These are phyloP conservation scores for Ecdyonurus torrentis DNA, from an alignment of 2,888 invertebrate genomes.

Conservation along the genomic window DNA sequence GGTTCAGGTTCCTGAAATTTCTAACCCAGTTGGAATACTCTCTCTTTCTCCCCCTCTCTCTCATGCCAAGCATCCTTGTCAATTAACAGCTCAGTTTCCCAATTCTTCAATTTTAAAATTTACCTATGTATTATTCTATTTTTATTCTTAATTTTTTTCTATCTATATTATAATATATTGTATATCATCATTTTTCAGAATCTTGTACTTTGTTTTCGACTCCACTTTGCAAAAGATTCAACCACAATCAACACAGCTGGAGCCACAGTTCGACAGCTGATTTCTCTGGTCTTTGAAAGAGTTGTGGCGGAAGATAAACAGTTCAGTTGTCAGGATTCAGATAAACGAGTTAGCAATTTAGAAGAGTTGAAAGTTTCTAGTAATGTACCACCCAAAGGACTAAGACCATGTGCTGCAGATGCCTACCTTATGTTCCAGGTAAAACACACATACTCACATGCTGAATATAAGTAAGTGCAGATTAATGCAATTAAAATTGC, in stretches of 20 bases:
- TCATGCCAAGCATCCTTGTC: too few species aligned
- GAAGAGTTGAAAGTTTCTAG: conserved; percentile 63
- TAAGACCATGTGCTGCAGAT: conserved; percentile 79
- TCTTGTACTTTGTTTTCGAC: conserved; percentile 88
- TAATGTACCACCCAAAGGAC: conserved; percentile 60
- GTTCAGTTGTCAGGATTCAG: conserved; percentile 17
- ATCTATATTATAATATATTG: conserved; percentile 11
- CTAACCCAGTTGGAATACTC: too few species aligned
- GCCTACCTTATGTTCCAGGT: conserved; percentile 90
- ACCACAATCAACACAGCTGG: conserved; percentile 95
- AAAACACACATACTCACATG: conserved; percentile 11
- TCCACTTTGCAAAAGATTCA: conserved; percentile 86
- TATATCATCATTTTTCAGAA: conserved; percentile 39
- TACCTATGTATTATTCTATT: neutral
- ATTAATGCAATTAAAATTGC: too few species aligned
- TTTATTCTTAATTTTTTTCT: too few species aligned
- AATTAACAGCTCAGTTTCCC: too few species aligned
- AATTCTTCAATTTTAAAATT: neutral
- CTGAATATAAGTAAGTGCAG: too few species aligned
- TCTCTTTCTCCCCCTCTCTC: too few species aligned
- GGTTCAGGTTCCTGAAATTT: too few species aligned
- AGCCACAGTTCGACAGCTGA: conserved; percentile 90
- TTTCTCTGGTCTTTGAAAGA: conserved; percentile 79
- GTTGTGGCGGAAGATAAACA: conserved; percentile 57
- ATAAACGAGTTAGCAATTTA: conserved; percentile 36